Evolutionary conservation across 2,888 invertebrate genomes (phyloP), one percentile per base, ranked within the genome.

Genomic region (Agriopis leucophaearia): DNA sequence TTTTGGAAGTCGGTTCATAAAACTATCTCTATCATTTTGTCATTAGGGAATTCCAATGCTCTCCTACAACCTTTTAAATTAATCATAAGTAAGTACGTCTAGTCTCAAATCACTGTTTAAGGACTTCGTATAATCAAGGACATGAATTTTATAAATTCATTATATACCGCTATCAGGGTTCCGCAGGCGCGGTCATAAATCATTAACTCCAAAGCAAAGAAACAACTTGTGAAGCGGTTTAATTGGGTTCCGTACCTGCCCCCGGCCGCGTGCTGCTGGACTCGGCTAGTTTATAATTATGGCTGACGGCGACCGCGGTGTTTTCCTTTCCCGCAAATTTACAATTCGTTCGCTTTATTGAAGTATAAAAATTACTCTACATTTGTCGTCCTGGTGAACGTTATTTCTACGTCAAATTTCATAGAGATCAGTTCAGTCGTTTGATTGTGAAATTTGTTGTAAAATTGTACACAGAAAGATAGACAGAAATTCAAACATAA

Each of bases 161-260:
- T 10, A 45, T 62, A 69, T 60, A 51, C 70, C 61, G 79, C 80
- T 84, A 84, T 84, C 84, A 69, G 71, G 57, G 70, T 70, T 61
- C 73, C 70, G 77, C 82, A 83, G 83, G 75, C 66, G 72, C 67
- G 69, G 77, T 76, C 73, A 84, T 85, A 75, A 84, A 84, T 84
- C 84, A 84, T 78, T 71, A 78, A 77, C 64, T 73, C 70, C 67
- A 78, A 80, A 79, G 81, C 77, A 83, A 84, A 84, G 82, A 84
- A 74, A 79, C 80, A 81, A 80, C 78, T 80, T 73, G 71, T 72
- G 74, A 73, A 74, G 71, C 68, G 71, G 73, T 80, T 83, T 83
- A 83, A 84, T 82, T 84, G 79, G 72, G 66, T 74, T 66, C 73
- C 72, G 65, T 65, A 70, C 69, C 70, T 70, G 60, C 60, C 42